Percentiles rank a stretch among this genome's conserved stretches.
These are phyloP conservation scores for Cotesia glomerata DNA, from an alignment of 1,140 invertebrate genomes.

Conservation along the genomic window DNA sequence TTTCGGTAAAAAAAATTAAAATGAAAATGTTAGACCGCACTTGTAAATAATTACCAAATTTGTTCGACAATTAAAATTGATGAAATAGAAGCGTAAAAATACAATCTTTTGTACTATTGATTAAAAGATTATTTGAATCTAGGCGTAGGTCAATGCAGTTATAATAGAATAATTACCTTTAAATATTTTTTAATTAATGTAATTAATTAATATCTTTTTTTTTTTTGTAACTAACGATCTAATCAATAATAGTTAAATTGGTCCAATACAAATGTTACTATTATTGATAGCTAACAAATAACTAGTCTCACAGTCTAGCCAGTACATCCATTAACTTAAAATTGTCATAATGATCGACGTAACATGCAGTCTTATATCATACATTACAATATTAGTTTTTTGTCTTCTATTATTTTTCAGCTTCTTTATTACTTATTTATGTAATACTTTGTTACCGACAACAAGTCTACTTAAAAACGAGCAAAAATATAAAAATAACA, in stretches of 20 bases:
- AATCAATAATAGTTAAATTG: slow-evolving; percentile 56
- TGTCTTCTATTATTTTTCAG: neutral
- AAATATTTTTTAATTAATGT: no score
- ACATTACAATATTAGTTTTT: neutral
- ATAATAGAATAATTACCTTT: no score
- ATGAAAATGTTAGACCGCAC: no score
- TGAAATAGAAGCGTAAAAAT: no score
- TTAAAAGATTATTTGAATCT: no score
- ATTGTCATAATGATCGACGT: neutral
- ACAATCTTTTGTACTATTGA: no score
- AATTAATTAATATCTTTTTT: slow-evolving; percentile 12
- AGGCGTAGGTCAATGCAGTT: no score
- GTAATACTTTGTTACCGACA: neutral
- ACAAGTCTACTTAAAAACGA: neutral
- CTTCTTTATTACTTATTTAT: slow-evolving; percentile 1
- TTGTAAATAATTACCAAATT: no score
- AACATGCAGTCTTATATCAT: slow-evolving; percentile 15
- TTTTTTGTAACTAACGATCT: slow-evolving; percentile 32
- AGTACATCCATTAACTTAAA: neutral
- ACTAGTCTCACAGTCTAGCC: neutral
- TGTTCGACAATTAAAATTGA: no score
- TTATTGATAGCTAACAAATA: slow-evolving; percentile 7
- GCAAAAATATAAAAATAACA: slow-evolving; percentile 15
- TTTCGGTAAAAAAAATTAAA: no score
- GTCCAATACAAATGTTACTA: slow-evolving; percentile 54